phyloP scores from a whole-genome alignment of 1,140 invertebrate genomes.

The Tetraneura akinire region DNA sequence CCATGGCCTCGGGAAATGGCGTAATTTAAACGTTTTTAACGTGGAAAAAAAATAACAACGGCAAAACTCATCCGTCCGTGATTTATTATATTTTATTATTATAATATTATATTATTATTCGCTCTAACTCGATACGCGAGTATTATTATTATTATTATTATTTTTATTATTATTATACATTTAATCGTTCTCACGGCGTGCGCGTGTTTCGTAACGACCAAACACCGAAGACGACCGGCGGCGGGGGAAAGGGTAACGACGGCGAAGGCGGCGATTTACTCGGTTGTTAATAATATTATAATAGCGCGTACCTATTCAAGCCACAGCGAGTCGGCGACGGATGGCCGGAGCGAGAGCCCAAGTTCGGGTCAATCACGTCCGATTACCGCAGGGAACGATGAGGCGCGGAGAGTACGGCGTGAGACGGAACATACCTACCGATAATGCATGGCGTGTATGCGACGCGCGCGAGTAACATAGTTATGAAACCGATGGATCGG shows the following conservation, averaged over 20 bases:
- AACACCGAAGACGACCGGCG: background rate
- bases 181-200: constrained; percentile 43
- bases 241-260: background rate
- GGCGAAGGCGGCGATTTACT: constrained; percentile 30
- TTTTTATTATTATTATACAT: constrained; percentile 23
- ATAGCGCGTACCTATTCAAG: constrained; percentile 7
- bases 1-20: too few species aligned
- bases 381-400: constrained; percentile 38
- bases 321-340: background rate
- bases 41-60: too few species aligned
- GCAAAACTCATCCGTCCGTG: background rate
- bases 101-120: background rate
- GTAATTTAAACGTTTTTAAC: too few species aligned
- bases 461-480: constrained; percentile 32
- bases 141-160: constrained; percentile 20
- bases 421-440: background rate
- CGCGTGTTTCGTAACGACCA: constrained; percentile 33
- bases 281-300: constrained; percentile 46
- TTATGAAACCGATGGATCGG: constrained; percentile 3
- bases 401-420: constrained; percentile 32
- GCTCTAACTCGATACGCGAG: background rate
- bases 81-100: background rate
- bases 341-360: background rate
- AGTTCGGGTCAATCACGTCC: constrained; percentile 48
- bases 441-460: background rate